Conservation (phyloP, 2,113 vertebrate genomes). For the Uria lomvia region DNA sequence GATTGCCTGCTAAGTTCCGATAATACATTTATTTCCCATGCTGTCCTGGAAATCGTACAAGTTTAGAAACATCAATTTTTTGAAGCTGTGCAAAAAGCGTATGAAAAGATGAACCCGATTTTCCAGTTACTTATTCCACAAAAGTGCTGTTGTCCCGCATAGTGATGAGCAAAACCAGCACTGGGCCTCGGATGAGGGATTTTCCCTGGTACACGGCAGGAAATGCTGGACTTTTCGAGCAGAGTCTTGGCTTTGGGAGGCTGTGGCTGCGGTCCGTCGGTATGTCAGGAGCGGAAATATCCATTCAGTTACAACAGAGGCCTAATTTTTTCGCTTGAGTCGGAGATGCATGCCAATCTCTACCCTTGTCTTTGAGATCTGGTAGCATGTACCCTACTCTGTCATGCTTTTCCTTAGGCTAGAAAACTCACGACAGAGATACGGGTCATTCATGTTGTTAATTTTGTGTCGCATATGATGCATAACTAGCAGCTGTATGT, state of each 20-base stretch:
- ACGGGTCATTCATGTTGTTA: rapidly evolving
- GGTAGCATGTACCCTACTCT: neutral
- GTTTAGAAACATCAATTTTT: neutral
- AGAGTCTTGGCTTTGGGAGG: neutral
- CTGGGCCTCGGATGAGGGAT: neutral
- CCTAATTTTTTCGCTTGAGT: neutral
- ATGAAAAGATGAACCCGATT: neutral
- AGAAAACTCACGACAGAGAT: neutral
- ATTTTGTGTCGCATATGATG: neutral
- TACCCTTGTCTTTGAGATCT: neutral
- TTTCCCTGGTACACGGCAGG: neutral
- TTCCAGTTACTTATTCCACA: neutral
- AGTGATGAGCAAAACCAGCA: neutral
- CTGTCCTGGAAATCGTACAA: neutral
- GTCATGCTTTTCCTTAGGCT: neutral
- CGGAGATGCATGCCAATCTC: neutral
- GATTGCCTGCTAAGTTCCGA: neutral
- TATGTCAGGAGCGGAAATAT: neutral
- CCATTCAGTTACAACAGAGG: neutral
- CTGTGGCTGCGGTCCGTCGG: rapidly evolving
- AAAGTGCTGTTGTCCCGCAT: neutral
- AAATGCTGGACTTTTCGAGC: neutral
- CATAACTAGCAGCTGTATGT: no score
- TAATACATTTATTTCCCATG: neutral
- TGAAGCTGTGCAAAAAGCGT: neutral